Base-by-base conservation (phyloP, 2,888 invertebrate genomes). In the Drosophila hamatofila region DNA sequence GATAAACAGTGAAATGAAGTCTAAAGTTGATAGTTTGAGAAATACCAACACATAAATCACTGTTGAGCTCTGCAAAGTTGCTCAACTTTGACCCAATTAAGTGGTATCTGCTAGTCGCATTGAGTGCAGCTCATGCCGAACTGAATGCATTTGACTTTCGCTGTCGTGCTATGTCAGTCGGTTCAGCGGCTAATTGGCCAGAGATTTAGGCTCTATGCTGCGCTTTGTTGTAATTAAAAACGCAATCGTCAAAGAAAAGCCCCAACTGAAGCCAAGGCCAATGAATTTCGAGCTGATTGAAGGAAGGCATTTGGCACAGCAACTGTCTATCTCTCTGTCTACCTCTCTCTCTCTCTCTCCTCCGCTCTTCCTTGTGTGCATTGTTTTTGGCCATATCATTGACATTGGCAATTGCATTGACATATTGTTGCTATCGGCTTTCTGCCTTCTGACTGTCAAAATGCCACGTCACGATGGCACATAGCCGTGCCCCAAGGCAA, bases 351-450 rank as follows among this genome's bases (percentile, higher is more conserved):
- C 3, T 27, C 12, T 27, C 48, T 42, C 33, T 39, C 8, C 30
- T n/a, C n/a, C n/a, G n/a, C 16, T 39, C 5, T 48, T n/a, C 41
- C 7, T n/a, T 42, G 7, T 60, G 25, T 44, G 39, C 25, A 25
- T 35, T 52, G 35, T 23, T 48, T 51, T 65, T 55, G 56, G 57
- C 54, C 80, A 68, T 78, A 78, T 78, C 72, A 74, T 78, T 78
- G 81, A 59, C 87, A 77, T 62, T 66, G 65, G 65, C 75, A 86
- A 83, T 84, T 77, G 89, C 85, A 86, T 78, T 88, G 86, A 86
- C 89, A 86, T 84, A 88, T 89, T 88, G 83, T 78, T 80, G 80
- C 84, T 89, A 80, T 87, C 79, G 81, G 74, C 61, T 58, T 72
- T 71, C 48, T 70, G 73, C 68, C 61, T 69, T 67, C 55, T 16